phyloP scores from a whole-genome alignment of 2,797 vertebrate genomes.

The Enteromius mattozi region DNA sequence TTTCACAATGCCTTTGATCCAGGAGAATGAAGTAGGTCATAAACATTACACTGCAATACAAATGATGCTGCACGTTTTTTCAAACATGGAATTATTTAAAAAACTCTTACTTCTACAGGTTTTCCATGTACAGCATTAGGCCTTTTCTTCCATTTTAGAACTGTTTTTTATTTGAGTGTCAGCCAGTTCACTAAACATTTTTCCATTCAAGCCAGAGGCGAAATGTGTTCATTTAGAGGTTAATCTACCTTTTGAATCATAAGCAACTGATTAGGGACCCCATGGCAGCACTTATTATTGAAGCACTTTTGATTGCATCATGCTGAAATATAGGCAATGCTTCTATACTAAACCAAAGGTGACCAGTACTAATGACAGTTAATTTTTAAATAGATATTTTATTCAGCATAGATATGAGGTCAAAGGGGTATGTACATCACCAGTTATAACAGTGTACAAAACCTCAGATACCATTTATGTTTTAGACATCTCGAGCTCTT shows the following conservation, averaged over 20 bases:
- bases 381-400: not conserved
- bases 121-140: not conserved
- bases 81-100: not conserved
- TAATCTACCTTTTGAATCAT: not conserved
- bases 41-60: not conserved
- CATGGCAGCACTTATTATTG: not conserved
- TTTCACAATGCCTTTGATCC: slow-evolving; percentile 24
- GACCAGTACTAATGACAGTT: not conserved
- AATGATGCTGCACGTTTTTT: not conserved
- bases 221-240: not conserved
- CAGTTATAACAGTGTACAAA: not conserved
- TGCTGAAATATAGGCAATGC: not conserved
- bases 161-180: not conserved
- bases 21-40: slow-evolving; percentile 11
- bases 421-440: not conserved
- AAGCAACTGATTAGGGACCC: not conserved
- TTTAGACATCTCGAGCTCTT: slow-evolving; percentile 2
- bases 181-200: not conserved
- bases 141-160: not conserved
- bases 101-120: not conserved
- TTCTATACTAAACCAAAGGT: not conserved
- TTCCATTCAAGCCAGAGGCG: not conserved
- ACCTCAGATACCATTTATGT: not conserved
- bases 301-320: not conserved
- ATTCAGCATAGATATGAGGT: not conserved